Percentiles rank a stretch among this genome's conserved stretches.
These are phyloP conservation scores for Thunnus thynnus DNA, from an alignment of 2,113 vertebrate genomes.

Conservation along the genomic window DNA sequence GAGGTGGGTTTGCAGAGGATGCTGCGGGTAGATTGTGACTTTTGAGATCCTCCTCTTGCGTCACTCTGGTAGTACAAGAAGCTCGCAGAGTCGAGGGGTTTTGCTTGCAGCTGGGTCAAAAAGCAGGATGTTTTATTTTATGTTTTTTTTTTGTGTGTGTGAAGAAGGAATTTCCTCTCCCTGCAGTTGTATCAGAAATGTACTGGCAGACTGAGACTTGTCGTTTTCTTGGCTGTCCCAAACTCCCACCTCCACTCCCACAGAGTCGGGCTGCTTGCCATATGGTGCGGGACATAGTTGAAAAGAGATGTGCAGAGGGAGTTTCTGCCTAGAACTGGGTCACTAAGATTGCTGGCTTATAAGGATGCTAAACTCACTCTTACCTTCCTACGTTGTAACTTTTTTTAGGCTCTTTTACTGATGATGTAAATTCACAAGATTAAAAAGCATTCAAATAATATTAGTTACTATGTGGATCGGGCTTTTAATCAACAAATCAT, in stretches of 20 bases:
- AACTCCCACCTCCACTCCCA: constrained; percentile 59
- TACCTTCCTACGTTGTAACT: neutral
- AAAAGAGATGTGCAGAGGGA: constrained; percentile 60
- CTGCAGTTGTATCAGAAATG: constrained; percentile 20
- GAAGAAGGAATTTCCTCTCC: constrained; percentile 48
- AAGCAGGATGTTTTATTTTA: neutral
- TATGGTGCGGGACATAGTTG: constrained; percentile 55
- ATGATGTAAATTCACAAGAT: constrained; percentile 1
- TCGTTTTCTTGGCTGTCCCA: constrained; percentile 60
- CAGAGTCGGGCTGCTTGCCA: constrained; percentile 66
- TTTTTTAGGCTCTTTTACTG: neutral
- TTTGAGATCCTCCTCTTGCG: constrained; percentile 63
- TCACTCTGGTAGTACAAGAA: constrained; percentile 38
- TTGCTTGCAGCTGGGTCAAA: constrained; percentile 14
- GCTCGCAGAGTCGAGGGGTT: constrained; percentile 11
- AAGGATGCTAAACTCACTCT: neutral
- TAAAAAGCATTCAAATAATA: neutral
- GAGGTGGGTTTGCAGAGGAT: constrained; percentile 71
- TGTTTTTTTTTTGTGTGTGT: neutral
- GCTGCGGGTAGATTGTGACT: constrained; percentile 71
- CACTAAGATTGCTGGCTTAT: constrained; percentile 44
- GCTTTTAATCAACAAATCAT: neutral
- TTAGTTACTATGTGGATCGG: constrained; percentile 6
- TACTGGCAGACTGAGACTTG: constrained; percentile 30
- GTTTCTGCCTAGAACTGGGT: constrained; percentile 66